Percentiles rank a stretch among this genome's conserved stretches.
Evolutionary conservation across 92 coral and sea anemone genomes (phyloP).

Genomic region (Epizoanthus illoricatus): DNA sequence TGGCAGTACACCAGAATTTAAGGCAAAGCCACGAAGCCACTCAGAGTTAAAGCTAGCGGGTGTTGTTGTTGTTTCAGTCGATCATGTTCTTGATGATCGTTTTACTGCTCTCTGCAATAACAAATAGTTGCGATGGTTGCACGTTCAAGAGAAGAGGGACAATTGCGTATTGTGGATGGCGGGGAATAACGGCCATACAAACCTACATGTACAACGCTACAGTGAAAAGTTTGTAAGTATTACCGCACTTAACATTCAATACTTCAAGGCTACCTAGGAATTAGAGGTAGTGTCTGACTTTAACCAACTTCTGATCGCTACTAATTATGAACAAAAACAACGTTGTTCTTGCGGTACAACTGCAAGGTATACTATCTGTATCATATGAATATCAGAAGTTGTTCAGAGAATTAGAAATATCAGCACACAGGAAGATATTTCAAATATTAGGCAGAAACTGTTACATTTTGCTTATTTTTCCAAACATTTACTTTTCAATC

Average conservation of each 20-base stretch:
- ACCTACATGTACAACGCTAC: conserved; percentile 1
- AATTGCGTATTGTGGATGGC: conserved; percentile 19
- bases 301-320: too few species aligned
- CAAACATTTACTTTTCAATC: conserved; percentile 35
- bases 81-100: not conserved
- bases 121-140: conserved; percentile 5
- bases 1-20: not conserved
- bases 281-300: not conserved
- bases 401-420: not conserved
- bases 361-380: not conserved
- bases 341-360: not conserved
- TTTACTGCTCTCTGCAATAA: conserved; percentile 1
- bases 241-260: not conserved
- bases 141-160: conserved; percentile 8
- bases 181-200: not conserved
- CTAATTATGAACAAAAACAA: not conserved
- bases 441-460: conserved; percentile 4
- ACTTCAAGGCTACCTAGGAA: conserved; percentile 5
- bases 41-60: not conserved
- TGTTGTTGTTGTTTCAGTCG: not conserved
- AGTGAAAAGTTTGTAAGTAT: conserved; percentile 35
- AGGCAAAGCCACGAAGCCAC: not conserved
- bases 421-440: not conserved
- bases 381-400: not conserved
- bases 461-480: not conserved